A percentile compares a stretch with the other conserved stretches of the same genome.
Evolutionary conservation across 2,888 invertebrate species (phyloP).

Genomic region (Zonitis immaculata): DNA sequence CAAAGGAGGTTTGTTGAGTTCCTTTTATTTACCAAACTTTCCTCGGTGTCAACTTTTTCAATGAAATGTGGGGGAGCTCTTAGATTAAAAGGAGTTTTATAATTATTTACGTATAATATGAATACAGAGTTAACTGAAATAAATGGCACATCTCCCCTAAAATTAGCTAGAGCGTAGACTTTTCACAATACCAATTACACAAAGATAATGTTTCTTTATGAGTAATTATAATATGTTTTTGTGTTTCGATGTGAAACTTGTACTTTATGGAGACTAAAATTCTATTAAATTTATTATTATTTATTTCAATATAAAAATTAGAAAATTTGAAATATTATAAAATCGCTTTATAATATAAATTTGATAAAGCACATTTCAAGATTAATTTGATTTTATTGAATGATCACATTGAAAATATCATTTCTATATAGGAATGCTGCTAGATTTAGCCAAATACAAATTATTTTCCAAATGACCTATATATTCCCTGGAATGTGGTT

Average conservation of each 20-base stretch:
- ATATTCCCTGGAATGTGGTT: too few species aligned
- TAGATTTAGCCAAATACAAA: too few species aligned
- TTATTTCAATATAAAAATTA: too few species aligned
- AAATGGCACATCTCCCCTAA: slow-evolving; percentile 13
- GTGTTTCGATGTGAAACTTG: neutral
- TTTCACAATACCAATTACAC: slow-evolving; percentile 17
- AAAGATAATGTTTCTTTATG: slow-evolving; percentile 17
- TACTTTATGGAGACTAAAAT: neutral
- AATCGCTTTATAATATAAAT: too few species aligned
- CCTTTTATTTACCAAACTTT: neutral
- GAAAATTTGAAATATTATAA: too few species aligned
- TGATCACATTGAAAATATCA: too few species aligned
- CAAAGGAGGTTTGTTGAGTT: neutral
- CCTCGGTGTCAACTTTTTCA: neutral
- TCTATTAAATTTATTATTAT: neutral
- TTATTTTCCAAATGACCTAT: too few species aligned
- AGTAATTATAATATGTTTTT: slow-evolving; percentile 9
- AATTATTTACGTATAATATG: slow-evolving; percentile 11
- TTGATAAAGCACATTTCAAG: too few species aligned
- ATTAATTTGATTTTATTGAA: too few species aligned
- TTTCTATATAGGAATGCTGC: too few species aligned
- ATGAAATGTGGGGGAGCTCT: slow-evolving; percentile 5
- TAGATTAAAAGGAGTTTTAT: slow-evolving; percentile 16
- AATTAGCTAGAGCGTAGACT: slow-evolving; percentile 14
- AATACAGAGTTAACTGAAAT: slow-evolving; percentile 6